These are phyloP conservation scores for Pseudochromis fuscus DNA, from an alignment of 2,797 vertebrate species.

Conservation along the genomic window DNA sequence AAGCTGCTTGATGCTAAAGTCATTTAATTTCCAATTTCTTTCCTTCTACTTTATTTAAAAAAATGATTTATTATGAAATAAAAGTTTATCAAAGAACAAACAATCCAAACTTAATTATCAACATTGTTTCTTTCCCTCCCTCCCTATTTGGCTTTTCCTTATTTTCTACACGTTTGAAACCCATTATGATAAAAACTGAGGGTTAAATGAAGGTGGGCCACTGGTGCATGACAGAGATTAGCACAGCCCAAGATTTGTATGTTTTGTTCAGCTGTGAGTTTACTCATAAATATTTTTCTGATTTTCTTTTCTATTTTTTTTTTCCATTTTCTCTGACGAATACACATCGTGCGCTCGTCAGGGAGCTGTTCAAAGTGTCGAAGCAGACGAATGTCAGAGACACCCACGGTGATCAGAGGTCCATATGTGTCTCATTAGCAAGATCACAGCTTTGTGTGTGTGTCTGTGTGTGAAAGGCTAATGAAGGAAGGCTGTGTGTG, in stretches of 20 bases:
- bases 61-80: not conserved
- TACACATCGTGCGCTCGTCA: slow-evolving; percentile 10
- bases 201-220: slow-evolving; percentile 60
- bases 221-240: slow-evolving; percentile 57
- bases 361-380: slow-evolving; percentile 10
- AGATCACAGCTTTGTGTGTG: slow-evolving; percentile 55
- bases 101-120: slow-evolving; percentile 9
- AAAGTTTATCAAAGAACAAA: not conserved
- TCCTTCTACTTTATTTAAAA: not conserved
- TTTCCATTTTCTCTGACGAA: slow-evolving; percentile 20
- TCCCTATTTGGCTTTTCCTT: slow-evolving; percentile 17
- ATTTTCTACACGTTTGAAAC: slow-evolving; percentile 61
- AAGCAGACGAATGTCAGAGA: slow-evolving; percentile 36
- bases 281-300: not conserved
- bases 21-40: slow-evolving; percentile 4
- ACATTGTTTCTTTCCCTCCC: not conserved
- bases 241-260: slow-evolving; percentile 44
- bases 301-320: not conserved
- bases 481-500: slow-evolving; percentile 44
- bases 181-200: slow-evolving; percentile 56
- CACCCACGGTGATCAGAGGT: slow-evolving; percentile 54
- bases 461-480: slow-evolving; percentile 48
- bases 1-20: not conserved
- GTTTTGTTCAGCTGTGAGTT: not conserved
- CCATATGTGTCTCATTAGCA: slow-evolving; percentile 72